phyloP scores from a whole-genome alignment of 2,888 invertebrate species.

The Ophioninae sp. region DNA sequence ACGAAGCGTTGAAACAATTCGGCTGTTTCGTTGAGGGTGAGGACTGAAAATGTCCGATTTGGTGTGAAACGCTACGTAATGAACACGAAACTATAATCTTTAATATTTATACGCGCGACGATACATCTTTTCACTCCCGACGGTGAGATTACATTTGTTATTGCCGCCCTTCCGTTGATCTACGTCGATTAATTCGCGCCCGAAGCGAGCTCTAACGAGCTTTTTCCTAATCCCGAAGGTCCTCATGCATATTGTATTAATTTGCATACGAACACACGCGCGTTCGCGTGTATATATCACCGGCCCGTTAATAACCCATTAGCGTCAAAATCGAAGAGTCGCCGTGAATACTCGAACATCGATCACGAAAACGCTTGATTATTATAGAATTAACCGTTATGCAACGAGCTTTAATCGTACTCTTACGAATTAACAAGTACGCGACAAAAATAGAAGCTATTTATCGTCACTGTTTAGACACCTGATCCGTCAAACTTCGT shows the following conservation, averaged over 20 bases:
- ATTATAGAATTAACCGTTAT: no score
- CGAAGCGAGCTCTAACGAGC: conserved; percentile 54
- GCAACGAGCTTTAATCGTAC: no score
- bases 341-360: neutral
- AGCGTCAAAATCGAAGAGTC: conserved; percentile 32
- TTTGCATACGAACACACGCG: neutral
- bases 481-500: no score
- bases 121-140: conserved; percentile 21
- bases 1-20: no score
- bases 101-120: conserved; percentile 3
- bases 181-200: conserved; percentile 44
- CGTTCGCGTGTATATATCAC: neutral
- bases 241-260: conserved; percentile 35
- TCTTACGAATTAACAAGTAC: no score
- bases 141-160: conserved; percentile 54
- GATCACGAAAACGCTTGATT: neutral
- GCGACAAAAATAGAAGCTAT: no score
- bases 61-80: no score
- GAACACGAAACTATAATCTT: no score
- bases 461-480: no score
- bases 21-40: no score
- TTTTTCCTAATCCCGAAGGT: conserved; percentile 48
- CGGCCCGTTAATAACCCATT: conserved; percentile 51
- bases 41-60: no score
- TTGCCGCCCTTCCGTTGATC: conserved; percentile 18